These are phyloP conservation scores for Chaetogeoica ovagalla DNA, from an alignment of 2,888 invertebrate genomes.

Conservation along the genomic window DNA sequence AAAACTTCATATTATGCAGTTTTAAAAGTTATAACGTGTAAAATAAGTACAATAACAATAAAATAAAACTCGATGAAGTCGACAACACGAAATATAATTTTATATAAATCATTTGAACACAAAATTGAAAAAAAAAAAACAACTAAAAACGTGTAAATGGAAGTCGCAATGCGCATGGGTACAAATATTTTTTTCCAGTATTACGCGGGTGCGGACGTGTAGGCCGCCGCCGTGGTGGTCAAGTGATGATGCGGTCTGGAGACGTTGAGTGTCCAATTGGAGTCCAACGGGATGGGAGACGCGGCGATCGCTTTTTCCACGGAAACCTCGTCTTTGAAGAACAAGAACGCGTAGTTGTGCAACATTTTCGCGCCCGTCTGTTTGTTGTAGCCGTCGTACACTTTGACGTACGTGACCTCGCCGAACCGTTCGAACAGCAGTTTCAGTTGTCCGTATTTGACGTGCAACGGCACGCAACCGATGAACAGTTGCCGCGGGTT, in stretches of 20 bases:
- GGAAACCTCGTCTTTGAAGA: constrained; percentile 37
- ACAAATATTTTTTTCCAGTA: too few species aligned
- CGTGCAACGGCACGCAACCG: constrained; percentile 45
- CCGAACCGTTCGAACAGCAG: constrained; percentile 33
- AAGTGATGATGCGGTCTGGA: constrained; percentile 28
- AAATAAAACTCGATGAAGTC: too few species aligned
- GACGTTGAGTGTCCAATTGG: constrained; percentile 35
- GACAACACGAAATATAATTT: too few species aligned
- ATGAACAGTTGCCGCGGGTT: constrained; percentile 48
- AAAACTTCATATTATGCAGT: too few species aligned
- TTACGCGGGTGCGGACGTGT: too few species aligned
- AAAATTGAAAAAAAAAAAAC: too few species aligned
- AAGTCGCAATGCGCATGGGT: too few species aligned
- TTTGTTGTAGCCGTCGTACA: constrained; percentile 36
- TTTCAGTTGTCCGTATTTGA: constrained; percentile 45
- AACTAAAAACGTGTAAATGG: too few species aligned
- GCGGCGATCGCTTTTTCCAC: constrained; percentile 34
- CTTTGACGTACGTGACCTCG: constrained; percentile 41
- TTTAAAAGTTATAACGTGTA: too few species aligned
- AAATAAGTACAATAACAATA: too few species aligned
- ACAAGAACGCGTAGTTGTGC: constrained; percentile 48
- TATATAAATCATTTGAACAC: too few species aligned
- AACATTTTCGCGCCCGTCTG: constrained; percentile 42
- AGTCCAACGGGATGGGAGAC: constrained; percentile 36
- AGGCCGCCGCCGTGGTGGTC: neutral